These are phyloP conservation scores for Rhegmatorhina hoffmannsi DNA, from an alignment of 2,113 vertebrate species.

Conservation along the genomic window DNA sequence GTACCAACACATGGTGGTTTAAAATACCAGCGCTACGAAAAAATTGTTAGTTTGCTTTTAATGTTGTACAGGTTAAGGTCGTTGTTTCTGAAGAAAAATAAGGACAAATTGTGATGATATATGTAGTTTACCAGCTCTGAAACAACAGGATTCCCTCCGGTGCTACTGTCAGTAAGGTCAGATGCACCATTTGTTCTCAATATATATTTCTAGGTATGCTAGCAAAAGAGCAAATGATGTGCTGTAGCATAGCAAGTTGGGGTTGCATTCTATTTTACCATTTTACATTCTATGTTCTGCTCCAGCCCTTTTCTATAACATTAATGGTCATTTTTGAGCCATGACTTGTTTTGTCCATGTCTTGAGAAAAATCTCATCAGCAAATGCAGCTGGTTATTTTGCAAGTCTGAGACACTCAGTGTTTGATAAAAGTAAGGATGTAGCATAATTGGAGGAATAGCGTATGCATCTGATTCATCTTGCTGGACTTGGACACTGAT, in stretches of 20 bases:
- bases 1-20: neutral
- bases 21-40: neutral
- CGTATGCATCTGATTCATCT: neutral
- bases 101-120: neutral
- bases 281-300: neutral
- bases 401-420: neutral
- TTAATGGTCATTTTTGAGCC: neutral
- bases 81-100: neutral
- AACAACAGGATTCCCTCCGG: neutral
- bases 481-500: neutral
- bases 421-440: neutral
- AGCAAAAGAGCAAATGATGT: conserved; percentile 25
- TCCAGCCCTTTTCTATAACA: neutral
- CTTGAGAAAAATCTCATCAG: neutral
- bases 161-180: conserved; percentile 45
- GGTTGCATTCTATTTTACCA: neutral
- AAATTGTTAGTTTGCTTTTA: neutral
- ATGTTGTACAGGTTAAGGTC: neutral
- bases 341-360: neutral
- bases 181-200: conserved; percentile 29
- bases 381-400: neutral
- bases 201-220: neutral
- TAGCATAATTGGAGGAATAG: neutral
- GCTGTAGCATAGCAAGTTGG: neutral
- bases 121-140: neutral